phyloP scores from a whole-genome alignment of 2,797 vertebrate genomes.

The Rachycentron canadum region DNA sequence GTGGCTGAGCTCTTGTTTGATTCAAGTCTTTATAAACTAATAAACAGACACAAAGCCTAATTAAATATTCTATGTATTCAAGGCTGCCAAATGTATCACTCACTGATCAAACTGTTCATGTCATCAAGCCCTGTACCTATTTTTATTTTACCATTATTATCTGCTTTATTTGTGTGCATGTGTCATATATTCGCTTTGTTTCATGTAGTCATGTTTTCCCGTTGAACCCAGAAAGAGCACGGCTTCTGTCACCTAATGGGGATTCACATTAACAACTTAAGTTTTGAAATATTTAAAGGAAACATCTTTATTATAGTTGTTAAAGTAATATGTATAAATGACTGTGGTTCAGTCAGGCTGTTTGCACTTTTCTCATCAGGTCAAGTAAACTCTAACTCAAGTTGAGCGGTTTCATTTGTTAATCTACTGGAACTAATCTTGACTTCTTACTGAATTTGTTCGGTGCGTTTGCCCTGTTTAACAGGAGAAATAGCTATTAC shows the following conservation, averaged over 20 bases:
- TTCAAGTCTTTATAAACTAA: too few relatives aligned
- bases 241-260: neutral
- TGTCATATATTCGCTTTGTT: neutral
- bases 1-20: neutral
- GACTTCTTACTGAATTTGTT: slow-evolving; percentile 45
- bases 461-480: slow-evolving; percentile 37
- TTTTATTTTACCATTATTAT: neutral
- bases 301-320: neutral
- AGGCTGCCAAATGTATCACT: neutral
- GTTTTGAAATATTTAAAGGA: neutral
- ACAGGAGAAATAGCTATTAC: slow-evolving; percentile 37
- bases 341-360: neutral
- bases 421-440: slow-evolving; percentile 62
- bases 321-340: neutral
- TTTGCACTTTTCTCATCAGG: slow-evolving; percentile 28
- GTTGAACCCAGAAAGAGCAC: neutral
- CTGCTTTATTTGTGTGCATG: neutral
- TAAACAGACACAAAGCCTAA: neutral
- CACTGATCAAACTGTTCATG: too few relatives aligned
- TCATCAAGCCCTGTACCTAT: too few relatives aligned
- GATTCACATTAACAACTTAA: neutral
- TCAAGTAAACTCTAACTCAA: slow-evolving; percentile 26
- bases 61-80: neutral
- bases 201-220: neutral
- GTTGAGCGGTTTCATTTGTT: slow-evolving; percentile 47